Evolutionary conservation across 1,140 invertebrate genomes (phyloP).

Genomic region (Pseudomyrmex sp.): DNA sequence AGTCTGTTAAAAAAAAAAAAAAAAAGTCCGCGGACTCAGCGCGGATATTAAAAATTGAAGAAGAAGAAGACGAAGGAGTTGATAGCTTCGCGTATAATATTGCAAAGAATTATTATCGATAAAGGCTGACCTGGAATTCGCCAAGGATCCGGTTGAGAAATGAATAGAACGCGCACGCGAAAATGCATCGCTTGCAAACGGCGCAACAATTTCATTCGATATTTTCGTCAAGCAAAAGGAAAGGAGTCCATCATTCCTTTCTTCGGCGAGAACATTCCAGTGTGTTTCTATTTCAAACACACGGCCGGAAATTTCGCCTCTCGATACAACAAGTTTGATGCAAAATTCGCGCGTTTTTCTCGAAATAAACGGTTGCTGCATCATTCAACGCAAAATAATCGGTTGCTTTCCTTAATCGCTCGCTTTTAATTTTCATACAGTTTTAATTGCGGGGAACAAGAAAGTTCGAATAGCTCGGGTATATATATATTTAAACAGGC

Average conservation of each 20-base stretch:
- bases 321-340: slow-evolving; percentile 12
- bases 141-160: slow-evolving; percentile 19
- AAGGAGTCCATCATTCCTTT: slow-evolving; percentile 13
- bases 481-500: too few relatives aligned
- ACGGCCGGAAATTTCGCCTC: not conserved
- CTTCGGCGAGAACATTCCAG: slow-evolving; percentile 23
- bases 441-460: slow-evolving; percentile 11
- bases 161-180: not conserved
- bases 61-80: not conserved
- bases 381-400: not conserved
- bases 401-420: not conserved
- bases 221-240: slow-evolving; percentile 12
- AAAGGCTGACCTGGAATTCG: slow-evolving; percentile 2
- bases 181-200: slow-evolving; percentile 6
- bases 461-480: too few relatives aligned
- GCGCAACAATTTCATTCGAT: slow-evolving; percentile 34
- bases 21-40: not conserved
- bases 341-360: too few relatives aligned
- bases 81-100: not conserved
- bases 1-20: not conserved
- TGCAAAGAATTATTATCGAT: slow-evolving; percentile 18
- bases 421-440: not conserved
- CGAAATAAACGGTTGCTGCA: too few relatives aligned
- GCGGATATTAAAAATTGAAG: not conserved
- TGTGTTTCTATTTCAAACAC: slow-evolving; percentile 1